Evolutionary conservation across 2,113 vertebrate genomes (phyloP), one percentile per base, ranked within the genome.

Genomic region (Microtus pennsylvanicus): DNA sequence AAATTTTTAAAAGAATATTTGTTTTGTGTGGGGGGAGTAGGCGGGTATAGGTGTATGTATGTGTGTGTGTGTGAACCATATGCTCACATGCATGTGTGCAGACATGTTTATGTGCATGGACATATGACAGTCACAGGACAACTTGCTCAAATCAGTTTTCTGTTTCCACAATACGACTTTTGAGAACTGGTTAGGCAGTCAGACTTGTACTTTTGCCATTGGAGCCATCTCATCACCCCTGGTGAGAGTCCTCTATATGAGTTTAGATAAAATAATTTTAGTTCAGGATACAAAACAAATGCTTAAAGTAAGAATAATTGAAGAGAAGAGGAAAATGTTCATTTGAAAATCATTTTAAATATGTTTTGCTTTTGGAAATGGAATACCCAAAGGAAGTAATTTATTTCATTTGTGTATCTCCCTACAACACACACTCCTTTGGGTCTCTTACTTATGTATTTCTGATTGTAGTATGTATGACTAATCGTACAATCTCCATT

Each of bases 231-330:
- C 16, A 67, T 5, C 2, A 67, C 55, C 13, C 17, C 3, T 50
- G 3, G 3, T 22, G 28, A n/a, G 30, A 13, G 63, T 75, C 33
- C 12, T 26, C 65, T 5, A 65, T 19, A 83, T 33, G 26, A 92
- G 19, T 72, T 52, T 47, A 22, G 28, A 17, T 28, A 5, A 94
- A 89, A 30, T 74, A 76, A 75, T 78, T 94, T 93, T 89, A 83
- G 12, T 63, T 78, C 4, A 70, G 7, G 0, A 65, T 58, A 92
- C 38, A 61, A 77, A 97, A 42, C 22, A 92, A 80, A 58, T 77
- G 14, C 26, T 94, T 77, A 83, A 85, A 94, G 42, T 21, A 93
- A 96, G 70, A 5, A 45, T 65, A 88, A 74, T 82, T 81, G 45
- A 82, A 93, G 7, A 85, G 21, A 82, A 93, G 7, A 88, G 21